Evolutionary conservation across 2,797 vertebrate genomes (phyloP).

Genomic region (Spinibarbus caldwelli): DNA sequence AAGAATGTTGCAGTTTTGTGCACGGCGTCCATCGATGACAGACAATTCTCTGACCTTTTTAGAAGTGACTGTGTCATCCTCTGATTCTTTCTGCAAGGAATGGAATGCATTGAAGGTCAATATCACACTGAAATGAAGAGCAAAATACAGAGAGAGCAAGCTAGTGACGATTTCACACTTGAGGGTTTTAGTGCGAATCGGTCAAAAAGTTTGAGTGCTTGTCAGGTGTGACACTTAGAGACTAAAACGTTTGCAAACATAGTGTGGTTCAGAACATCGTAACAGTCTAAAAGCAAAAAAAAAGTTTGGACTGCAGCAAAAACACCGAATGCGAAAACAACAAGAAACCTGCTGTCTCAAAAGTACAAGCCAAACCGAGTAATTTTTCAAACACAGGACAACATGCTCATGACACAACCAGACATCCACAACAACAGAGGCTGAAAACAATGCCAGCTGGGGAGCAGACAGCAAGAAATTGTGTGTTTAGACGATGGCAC

Average conservation of each 20-base stretch:
- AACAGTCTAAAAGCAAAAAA: too few species aligned
- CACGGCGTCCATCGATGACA: constrained; percentile 91
- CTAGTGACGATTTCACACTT: background rate
- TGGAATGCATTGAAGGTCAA: background rate
- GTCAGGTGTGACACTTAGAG: background rate
- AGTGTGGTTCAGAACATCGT: too few species aligned
- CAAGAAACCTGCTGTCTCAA: constrained; percentile 30
- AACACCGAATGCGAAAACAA: too few species aligned
- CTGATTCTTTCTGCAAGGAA: constrained; percentile 81
- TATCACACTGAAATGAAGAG: background rate
- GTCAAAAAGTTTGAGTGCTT: background rate
- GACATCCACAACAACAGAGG: constrained; percentile 15
- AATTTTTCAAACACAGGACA: constrained; percentile 28
- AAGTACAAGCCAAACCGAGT: constrained; percentile 8
- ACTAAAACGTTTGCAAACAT: background rate
- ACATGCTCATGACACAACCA: constrained; percentile 18
- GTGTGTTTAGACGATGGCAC: constrained; percentile 12
- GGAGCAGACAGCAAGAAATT: constrained; percentile 35
- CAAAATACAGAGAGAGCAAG: background rate
- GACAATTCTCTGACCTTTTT: constrained; percentile 93
- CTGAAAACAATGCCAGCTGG: constrained; percentile 24
- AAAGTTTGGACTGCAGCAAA: too few species aligned
- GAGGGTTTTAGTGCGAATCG: background rate
- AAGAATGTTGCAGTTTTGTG: constrained; percentile 96
- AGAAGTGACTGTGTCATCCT: constrained; percentile 81